Evolutionary conservation across 2,797 vertebrate genomes (phyloP).

Genomic region (Hypotaenidia okinawae): DNA sequence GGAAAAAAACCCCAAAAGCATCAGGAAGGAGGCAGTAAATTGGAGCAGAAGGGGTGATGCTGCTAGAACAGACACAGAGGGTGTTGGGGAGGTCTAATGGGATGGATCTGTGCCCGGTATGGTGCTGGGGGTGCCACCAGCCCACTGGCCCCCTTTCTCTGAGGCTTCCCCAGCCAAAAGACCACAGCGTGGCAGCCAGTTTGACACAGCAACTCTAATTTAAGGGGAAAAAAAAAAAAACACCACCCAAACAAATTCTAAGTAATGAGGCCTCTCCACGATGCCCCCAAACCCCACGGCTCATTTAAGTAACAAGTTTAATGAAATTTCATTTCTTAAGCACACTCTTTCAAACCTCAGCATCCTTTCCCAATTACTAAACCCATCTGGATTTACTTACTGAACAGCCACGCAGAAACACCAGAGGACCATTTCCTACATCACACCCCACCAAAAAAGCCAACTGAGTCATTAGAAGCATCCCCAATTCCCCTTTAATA

Average conservation of each 20-base stretch:
- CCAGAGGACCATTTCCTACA: not conserved
- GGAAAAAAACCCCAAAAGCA: not conserved
- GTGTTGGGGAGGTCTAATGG: not conserved
- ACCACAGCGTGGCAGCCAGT: not conserved
- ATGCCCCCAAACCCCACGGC: not conserved
- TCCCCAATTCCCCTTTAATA: rapidly evolving
- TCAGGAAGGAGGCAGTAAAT: not conserved
- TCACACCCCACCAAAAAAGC: not conserved
- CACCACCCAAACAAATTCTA: not conserved
- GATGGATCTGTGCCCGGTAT: not conserved
- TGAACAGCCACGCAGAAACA: not conserved
- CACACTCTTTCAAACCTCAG: not conserved
- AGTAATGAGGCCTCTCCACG: not conserved
- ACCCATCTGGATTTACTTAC: not conserved
- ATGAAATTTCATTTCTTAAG: not conserved
- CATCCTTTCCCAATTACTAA: not conserved
- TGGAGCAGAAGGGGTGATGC: not conserved
- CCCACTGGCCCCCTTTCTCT: not conserved
- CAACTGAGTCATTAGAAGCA: not conserved
- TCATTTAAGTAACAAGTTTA: not conserved
- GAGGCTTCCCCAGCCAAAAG: not conserved
- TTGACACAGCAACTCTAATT: not conserved
- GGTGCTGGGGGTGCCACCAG: not conserved
- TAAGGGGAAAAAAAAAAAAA: not conserved
- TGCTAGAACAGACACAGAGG: rapidly evolving